These are phyloP conservation scores for Elegia similella DNA, from an alignment of 2,888 invertebrate genomes.

Conservation along the genomic window DNA sequence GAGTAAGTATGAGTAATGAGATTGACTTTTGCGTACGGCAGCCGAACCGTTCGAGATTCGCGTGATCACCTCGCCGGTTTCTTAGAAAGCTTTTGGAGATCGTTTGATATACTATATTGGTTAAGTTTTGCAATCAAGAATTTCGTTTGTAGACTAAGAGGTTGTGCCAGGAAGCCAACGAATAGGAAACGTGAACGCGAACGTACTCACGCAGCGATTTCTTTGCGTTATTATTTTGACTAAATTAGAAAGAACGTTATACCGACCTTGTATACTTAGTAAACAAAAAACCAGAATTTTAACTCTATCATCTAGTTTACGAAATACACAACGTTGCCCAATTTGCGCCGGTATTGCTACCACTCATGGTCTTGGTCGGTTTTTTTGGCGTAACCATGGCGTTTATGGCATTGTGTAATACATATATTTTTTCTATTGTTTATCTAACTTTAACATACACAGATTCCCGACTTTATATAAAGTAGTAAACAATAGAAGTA, in stretches of 20 bases:
- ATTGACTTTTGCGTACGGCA: too few species aligned
- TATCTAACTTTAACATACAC: too few species aligned
- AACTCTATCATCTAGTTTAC: conserved; percentile 14
- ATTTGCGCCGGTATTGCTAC: background rate
- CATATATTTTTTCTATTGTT: too few species aligned
- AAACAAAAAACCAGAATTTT: conserved; percentile 7
- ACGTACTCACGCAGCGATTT: background rate
- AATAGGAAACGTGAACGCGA: background rate
- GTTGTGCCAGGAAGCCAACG: background rate
- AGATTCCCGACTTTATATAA: too few species aligned
- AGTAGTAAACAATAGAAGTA: too few species aligned
- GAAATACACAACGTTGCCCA: conserved; percentile 5
- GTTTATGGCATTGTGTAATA: too few species aligned
- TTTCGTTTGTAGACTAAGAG: background rate
- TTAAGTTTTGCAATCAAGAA: background rate
- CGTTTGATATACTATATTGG: too few species aligned
- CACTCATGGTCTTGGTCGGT: background rate
- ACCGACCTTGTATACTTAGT: conserved; percentile 1
- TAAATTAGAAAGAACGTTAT: conserved; percentile 6
- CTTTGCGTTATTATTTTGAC: conserved; percentile 7
- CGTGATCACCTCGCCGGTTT: too few species aligned
- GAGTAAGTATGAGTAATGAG: too few species aligned
- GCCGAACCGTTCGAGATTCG: too few species aligned
- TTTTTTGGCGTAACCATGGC: conserved; percentile 4
- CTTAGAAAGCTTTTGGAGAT: too few species aligned